phyloP scores from a whole-genome alignment of 2,797 vertebrate genomes.

The Danio kyathit region DNA sequence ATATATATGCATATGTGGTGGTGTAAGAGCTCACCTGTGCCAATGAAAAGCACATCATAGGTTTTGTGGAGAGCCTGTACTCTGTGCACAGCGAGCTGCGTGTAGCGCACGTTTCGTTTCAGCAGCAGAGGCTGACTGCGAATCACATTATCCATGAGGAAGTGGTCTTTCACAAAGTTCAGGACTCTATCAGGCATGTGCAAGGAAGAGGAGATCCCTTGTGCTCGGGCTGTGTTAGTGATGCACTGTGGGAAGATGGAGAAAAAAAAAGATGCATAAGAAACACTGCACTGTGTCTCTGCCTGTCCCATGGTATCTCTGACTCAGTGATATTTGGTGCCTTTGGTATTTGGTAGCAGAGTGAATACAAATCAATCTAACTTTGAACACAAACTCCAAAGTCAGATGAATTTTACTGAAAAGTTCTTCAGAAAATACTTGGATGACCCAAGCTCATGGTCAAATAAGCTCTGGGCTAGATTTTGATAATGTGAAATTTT shows the following conservation, averaged over 20 bases:
- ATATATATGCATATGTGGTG: background rate
- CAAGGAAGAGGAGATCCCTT: constrained; percentile 88
- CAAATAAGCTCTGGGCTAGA: constrained; percentile 2
- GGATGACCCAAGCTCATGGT: constrained; percentile 19
- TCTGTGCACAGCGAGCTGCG: constrained; percentile 86
- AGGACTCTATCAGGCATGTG: constrained; percentile 96
- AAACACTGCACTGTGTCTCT: constrained; percentile 5
- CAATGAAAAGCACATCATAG: constrained; percentile 91
- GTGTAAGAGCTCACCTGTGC: constrained; percentile 83
- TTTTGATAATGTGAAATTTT: constrained; percentile 9
- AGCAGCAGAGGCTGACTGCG: constrained; percentile 88
- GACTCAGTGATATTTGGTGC: constrained; percentile 40
- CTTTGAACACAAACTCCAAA: constrained; percentile 53
- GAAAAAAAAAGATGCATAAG: constrained; percentile 21
- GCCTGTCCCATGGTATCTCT: background rate
- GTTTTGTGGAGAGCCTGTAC: constrained; percentile 71
- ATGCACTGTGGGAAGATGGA: constrained; percentile 83
- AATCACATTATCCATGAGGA: constrained; percentile 92
- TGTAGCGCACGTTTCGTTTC: constrained; percentile 88
- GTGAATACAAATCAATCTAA: constrained; percentile 7
- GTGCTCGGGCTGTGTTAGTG: constrained; percentile 82
- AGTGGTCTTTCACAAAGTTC: constrained; percentile 98
- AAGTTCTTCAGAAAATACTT: constrained; percentile 19
- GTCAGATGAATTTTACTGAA: constrained; percentile 42
- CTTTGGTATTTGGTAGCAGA: too few species aligned